These are phyloP conservation scores for Larimichthys polyactis DNA, from an alignment of 2,113 vertebrate genomes.

Conservation along the genomic window DNA sequence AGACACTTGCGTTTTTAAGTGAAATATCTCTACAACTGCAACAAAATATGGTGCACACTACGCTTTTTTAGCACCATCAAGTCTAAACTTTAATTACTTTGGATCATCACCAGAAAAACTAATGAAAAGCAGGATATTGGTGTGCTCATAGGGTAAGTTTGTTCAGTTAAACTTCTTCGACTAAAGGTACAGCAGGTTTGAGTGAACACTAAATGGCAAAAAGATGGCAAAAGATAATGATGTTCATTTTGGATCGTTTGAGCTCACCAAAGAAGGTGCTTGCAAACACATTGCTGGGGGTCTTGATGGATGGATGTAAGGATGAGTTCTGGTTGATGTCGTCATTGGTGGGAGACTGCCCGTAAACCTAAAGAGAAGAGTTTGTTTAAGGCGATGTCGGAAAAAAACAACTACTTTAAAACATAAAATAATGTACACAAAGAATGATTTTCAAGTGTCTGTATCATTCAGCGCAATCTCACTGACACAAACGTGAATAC, in stretches of 20 bases:
- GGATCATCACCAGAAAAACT: too few relatives aligned
- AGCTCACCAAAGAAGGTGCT: conserved; percentile 95
- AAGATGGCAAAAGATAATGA: neutral
- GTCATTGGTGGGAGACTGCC: conserved; percentile 91
- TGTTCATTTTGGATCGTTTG: neutral
- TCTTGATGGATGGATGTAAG: conserved; percentile 90
- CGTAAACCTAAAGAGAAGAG: conserved; percentile 89
- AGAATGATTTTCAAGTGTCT: neutral
- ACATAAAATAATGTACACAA: neutral
- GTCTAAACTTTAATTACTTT: too few relatives aligned
- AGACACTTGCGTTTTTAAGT: too few relatives aligned
- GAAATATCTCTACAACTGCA: too few relatives aligned
- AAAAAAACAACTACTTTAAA: neutral
- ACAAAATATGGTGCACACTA: too few relatives aligned
- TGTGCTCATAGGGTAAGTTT: neutral
- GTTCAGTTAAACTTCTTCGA: neutral
- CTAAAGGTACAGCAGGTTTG: too few relatives aligned
- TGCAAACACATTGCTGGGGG: conserved; percentile 93
- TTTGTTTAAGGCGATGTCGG: neutral
- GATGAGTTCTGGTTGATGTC: conserved; percentile 94
- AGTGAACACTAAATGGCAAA: too few relatives aligned
- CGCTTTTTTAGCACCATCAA: too few relatives aligned
- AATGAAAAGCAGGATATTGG: neutral
- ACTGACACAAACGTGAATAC: conserved; percentile 28
- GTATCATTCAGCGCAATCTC: conserved; percentile 13